Percentiles rank a stretch among this genome's conserved stretches.
Evolutionary conservation across 2,113 vertebrate species (phyloP).

Genomic region (zebrafish (Danio rerio)): DNA sequence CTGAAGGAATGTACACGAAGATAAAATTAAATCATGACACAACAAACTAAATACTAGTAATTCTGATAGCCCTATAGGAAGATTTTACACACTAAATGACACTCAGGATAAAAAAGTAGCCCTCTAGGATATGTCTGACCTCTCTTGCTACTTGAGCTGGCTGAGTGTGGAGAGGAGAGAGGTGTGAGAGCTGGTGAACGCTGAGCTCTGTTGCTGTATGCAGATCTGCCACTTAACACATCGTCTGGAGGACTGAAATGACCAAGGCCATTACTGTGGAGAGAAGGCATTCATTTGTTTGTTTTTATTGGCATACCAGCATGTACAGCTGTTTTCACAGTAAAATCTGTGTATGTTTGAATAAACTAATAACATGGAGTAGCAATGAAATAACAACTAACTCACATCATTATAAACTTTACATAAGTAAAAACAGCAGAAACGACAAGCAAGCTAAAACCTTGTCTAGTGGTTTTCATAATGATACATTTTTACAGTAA

Average conservation of each 20-base stretch:
- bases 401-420: no score
- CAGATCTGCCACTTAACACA: conserved; percentile 35
- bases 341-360: no score
- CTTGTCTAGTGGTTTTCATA: no score
- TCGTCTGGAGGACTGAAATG: conserved; percentile 16
- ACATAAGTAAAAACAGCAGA: no score
- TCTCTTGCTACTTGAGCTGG: conserved; percentile 81
- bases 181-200: conserved; percentile 79
- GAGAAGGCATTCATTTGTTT: neutral
- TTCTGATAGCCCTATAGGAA: neutral
- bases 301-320: no score
- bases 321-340: no score
- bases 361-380: no score
- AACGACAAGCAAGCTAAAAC: no score
- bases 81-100: neutral
- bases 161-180: conserved; percentile 81
- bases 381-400: no score
- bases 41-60: neutral
- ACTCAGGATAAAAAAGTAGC: neutral
- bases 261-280: conserved; percentile 41
- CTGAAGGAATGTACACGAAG: conserved; percentile 3
- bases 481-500: no score
- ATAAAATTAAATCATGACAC: neutral
- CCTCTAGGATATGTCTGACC: conserved; percentile 53
- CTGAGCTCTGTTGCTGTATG: conserved; percentile 47